phyloP scores from a whole-genome alignment of 2,888 invertebrate species.

The Dasypolia templi region DNA sequence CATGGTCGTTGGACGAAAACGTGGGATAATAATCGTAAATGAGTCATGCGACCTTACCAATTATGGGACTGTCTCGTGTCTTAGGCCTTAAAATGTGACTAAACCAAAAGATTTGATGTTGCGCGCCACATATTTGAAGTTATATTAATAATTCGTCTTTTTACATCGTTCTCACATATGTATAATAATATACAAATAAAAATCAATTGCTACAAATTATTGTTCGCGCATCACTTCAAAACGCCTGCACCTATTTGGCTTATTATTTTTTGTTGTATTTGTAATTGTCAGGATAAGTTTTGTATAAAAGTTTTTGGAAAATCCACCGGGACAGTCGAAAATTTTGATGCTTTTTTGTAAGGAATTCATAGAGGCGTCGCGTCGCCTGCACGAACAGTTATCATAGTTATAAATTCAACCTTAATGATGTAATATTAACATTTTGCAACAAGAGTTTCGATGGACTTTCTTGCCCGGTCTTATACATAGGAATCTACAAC shows the following conservation, averaged over 20 bases:
- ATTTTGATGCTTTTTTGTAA: too few relatives aligned
- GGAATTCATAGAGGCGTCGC: too few relatives aligned
- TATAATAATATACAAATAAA: not conserved
- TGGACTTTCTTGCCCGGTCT: not conserved
- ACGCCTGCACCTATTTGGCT: too few relatives aligned
- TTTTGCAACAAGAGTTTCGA: not conserved
- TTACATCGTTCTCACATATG: not conserved
- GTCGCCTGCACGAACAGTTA: too few relatives aligned
- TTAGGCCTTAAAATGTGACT: constrained; percentile 16
- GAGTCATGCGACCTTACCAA: constrained; percentile 68
- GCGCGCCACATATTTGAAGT: not conserved
- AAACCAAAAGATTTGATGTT: not conserved
- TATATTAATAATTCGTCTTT: not conserved
- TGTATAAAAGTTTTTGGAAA: too few relatives aligned
- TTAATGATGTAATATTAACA: not conserved
- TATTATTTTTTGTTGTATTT: too few relatives aligned
- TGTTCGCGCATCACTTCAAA: too few relatives aligned
- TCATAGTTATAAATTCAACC: not conserved
- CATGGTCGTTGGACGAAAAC: constrained; percentile 57
- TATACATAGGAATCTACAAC: not conserved
- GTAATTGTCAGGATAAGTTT: too few relatives aligned
- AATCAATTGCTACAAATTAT: too few relatives aligned
- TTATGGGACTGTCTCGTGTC: constrained; percentile 59
- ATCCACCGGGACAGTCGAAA: too few relatives aligned
- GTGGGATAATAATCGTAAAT: constrained; percentile 53